phyloP scores from a whole-genome alignment of 2,888 invertebrate species.

The Lepidochitona cinerea region DNA sequence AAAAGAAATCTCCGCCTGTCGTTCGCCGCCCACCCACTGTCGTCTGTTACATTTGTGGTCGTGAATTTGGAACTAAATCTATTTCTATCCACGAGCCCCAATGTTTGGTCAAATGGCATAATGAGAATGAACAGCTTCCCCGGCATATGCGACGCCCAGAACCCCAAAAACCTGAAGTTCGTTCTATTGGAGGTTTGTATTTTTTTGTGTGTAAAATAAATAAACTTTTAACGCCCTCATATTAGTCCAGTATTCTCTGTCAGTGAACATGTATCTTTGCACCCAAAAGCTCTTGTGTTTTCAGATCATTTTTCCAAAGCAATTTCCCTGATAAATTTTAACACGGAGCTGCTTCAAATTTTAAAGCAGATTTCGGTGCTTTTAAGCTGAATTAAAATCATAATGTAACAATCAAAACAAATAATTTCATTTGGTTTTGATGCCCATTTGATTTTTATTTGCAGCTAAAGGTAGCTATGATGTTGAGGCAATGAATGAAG shows the following conservation, averaged over 20 bases:
- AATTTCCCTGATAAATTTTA: not conserved
- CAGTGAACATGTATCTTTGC: too few relatives aligned
- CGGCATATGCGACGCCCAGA: constrained; percentile 73
- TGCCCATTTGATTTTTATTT: too few relatives aligned
- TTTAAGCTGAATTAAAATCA: too few relatives aligned
- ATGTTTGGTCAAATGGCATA: constrained; percentile 78
- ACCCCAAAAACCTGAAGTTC: constrained; percentile 76
- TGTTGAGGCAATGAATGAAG: constrained; percentile 70
- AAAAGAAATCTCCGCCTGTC: constrained; percentile 31
- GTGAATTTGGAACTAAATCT: constrained; percentile 78
- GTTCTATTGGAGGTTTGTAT: constrained; percentile 58
- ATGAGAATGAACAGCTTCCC: constrained; percentile 76
- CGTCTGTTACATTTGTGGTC: constrained; percentile 78
- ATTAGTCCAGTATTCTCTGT: too few relatives aligned
- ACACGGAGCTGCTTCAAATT: not conserved
- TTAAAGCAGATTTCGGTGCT: too few relatives aligned
- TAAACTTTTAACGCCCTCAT: too few relatives aligned
- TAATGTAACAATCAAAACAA: too few relatives aligned
- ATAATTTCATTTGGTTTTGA: too few relatives aligned
- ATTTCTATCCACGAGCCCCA: constrained; percentile 80
- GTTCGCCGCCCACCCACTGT: constrained; percentile 66
- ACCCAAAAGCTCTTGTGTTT: too few relatives aligned
- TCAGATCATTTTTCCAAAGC: too few relatives aligned
- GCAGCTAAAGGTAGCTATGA: constrained; percentile 44
- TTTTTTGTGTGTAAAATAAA: too few relatives aligned